Evolutionary conservation across 1,140 invertebrate species (phyloP).

Genomic region (Drosophila kanapiae): DNA sequence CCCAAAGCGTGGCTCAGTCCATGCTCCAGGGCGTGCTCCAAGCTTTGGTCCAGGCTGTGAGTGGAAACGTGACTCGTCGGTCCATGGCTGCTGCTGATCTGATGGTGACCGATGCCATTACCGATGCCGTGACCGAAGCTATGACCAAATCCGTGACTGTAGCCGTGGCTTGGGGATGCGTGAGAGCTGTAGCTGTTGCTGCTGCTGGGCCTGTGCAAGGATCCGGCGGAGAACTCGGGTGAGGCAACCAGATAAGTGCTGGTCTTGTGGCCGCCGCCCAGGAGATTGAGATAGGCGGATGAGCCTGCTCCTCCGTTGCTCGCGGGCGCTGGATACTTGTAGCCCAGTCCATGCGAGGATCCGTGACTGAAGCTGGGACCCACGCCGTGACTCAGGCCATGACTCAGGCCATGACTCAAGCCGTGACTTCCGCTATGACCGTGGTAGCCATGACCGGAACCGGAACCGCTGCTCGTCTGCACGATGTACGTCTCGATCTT

Average conservation of each 20-base stretch:
- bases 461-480: constrained; percentile 50
- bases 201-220: not conserved
- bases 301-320: constrained; percentile 1
- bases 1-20: constrained; percentile 39
- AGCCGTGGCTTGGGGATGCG: constrained; percentile 14
- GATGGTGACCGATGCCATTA: constrained; percentile 18
- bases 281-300: constrained; percentile 16
- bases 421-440: constrained; percentile 15
- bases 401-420: constrained; percentile 5
- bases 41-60: constrained; percentile 14
- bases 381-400: constrained; percentile 1
- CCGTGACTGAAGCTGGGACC: constrained; percentile 7
- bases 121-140: constrained; percentile 2
- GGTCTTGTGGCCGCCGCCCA: constrained; percentile 54
- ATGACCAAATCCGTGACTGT: constrained; percentile 10
- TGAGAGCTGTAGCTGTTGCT: constrained; percentile 17
- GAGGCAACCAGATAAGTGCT: constrained; percentile 57
- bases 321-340: constrained; percentile 28
- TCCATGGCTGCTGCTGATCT: constrained; percentile 26
- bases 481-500: constrained; percentile 75
- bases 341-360: constrained; percentile 27
- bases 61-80: constrained; percentile 9
- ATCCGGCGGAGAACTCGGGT: constrained; percentile 30
- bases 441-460: constrained; percentile 12
- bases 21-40: constrained; percentile 33